phyloP scores from a whole-genome alignment of 2,797 vertebrate species.

The Rhynchonycteris naso region DNA sequence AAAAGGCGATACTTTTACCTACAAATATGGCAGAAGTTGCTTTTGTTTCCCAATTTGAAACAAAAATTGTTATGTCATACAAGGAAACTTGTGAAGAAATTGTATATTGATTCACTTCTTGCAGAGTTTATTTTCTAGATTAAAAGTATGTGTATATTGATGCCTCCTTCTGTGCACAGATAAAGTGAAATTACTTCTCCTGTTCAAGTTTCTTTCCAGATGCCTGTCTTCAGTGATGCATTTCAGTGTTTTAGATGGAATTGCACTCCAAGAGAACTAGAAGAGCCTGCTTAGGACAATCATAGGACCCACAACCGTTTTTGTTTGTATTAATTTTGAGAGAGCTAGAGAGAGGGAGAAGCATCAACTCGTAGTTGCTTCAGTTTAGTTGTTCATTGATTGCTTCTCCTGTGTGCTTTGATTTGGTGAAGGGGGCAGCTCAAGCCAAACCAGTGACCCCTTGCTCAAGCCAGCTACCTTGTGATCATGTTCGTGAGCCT shows the following conservation, averaged over 20 bases:
- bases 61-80: conserved; percentile 47
- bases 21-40: not conserved
- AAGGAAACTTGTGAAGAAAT: conserved; percentile 56
- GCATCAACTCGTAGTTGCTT: no score
- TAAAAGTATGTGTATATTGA: not conserved
- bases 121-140: conserved; percentile 53
- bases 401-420: no score
- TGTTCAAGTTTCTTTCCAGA: not conserved
- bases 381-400: no score
- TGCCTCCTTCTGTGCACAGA: not conserved
- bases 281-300: not conserved
- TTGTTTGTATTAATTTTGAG: no score
- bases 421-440: no score
- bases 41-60: conserved; percentile 60
- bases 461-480: no score
- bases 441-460: no score
- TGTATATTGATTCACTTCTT: conserved; percentile 55
- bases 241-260: not conserved
- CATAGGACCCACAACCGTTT: not conserved
- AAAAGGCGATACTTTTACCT: not conserved
- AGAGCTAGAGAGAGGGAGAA: no score
- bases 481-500: no score
- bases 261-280: not conserved
- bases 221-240: not conserved
- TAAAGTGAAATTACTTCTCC: not conserved